Conservation (phyloP, 2,797 vertebrate species). For the Antrozous pallidus region DNA sequence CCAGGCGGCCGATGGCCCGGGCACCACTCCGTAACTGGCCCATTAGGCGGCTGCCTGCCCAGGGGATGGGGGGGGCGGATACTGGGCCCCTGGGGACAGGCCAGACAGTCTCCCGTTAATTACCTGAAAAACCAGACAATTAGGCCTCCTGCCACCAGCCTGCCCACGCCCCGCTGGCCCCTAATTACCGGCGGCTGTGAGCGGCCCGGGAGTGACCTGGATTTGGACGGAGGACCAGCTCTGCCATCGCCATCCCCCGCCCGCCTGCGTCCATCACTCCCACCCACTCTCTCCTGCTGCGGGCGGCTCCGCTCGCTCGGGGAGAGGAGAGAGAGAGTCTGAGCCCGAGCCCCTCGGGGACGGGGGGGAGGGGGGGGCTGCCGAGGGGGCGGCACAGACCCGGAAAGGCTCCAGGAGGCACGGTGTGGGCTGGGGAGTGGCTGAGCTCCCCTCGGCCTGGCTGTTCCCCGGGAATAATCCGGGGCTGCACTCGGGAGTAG, state of each 20-base stretch:
- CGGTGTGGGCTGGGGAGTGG: not conserved
- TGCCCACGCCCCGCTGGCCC: conserved; percentile 65
- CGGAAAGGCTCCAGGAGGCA: not conserved
- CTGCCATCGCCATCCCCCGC: not conserved
- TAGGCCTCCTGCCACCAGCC: conserved; percentile 69
- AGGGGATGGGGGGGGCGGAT: conserved; percentile 43
- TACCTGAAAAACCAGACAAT: conserved; percentile 78
- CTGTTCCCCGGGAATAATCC: not conserved
- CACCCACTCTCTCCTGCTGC: not conserved
- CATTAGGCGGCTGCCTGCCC: conserved; percentile 61
- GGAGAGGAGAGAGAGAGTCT: not conserved
- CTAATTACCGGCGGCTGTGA: conserved; percentile 68
- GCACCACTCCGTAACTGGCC: conserved; percentile 63
- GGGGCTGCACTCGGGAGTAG: not conserved
- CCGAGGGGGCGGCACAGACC: not conserved
- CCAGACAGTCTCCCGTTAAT: conserved; percentile 74
- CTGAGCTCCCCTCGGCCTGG: not conserved
- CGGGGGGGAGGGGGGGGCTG: not conserved
- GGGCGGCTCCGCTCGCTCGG: not conserved
- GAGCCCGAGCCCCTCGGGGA: not conserved
- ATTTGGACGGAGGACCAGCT: conserved; percentile 27
- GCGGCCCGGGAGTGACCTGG: conserved; percentile 67
- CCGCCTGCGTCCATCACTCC: not conserved
- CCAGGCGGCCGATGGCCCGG: conserved; percentile 52
- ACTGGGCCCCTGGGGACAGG: conserved; percentile 51